These are phyloP conservation scores for Apus apus DNA, from an alignment of 2,113 vertebrate species.

Conservation along the genomic window DNA sequence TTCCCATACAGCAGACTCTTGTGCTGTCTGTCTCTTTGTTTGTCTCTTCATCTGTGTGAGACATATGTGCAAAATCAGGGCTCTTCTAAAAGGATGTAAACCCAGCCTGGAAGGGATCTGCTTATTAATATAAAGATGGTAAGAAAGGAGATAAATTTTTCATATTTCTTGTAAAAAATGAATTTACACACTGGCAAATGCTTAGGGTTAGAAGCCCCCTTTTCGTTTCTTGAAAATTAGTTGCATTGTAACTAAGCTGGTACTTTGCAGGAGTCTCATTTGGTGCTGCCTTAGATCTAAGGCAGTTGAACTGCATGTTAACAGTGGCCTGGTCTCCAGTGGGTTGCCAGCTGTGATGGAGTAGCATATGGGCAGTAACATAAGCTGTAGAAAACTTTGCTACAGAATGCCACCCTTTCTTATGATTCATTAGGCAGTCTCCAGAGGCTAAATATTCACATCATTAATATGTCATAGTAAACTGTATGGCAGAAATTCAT, in stretches of 20 bases:
- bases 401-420: not conserved
- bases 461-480: not conserved
- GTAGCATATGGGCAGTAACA: not conserved
- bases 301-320: not conserved
- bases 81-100: not conserved
- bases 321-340: not conserved
- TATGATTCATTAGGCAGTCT: not conserved
- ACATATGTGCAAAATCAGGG: not conserved
- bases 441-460: not conserved
- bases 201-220: not conserved
- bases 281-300: not conserved
- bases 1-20: not conserved
- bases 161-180: not conserved
- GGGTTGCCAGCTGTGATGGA: not conserved
- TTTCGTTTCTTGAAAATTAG: not conserved
- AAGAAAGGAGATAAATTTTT: not conserved
- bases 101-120: not conserved
- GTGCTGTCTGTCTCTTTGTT: not conserved
- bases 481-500: not conserved
- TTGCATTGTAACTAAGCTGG: not conserved
- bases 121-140: not conserved
- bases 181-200: not conserved
- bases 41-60: not conserved
- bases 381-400: not conserved
- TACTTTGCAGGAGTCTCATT: not conserved